Evolutionary conservation across 2,113 vertebrate species (phyloP).

Genomic region (Pelodiscus sinensis): DNA sequence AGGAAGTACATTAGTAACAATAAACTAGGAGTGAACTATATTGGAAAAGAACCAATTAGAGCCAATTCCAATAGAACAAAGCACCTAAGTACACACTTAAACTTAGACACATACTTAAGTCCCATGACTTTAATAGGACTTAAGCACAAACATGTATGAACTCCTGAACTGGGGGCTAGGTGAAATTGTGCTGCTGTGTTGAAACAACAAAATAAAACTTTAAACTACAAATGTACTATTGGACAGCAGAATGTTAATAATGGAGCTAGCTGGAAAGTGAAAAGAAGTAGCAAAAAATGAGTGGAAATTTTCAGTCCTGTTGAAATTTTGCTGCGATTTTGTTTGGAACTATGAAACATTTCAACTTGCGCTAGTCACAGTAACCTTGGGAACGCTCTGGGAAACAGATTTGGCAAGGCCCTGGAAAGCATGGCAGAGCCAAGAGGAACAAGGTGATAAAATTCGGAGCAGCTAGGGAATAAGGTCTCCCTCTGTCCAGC

Average conservation of each 20-base stretch:
- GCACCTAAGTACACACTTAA: fast-evolving
- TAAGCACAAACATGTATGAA: background rate
- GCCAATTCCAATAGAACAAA: background rate
- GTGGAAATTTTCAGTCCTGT: background rate
- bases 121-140: background rate
- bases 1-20: background rate
- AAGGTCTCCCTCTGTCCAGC: background rate
- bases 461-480: background rate
- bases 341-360: background rate
- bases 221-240: background rate
- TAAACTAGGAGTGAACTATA: background rate
- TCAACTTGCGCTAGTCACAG: background rate
- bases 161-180: background rate
- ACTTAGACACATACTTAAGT: background rate
- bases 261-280: background rate
- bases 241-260: background rate
- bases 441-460: background rate
- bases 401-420: background rate
- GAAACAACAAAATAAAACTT: background rate
- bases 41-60: background rate
- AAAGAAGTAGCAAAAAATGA: background rate
- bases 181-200: background rate
- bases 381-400: background rate
- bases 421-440: background rate
- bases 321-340: background rate